Evolutionary conservation across 2,797 vertebrate species (phyloP), one percentile per base, ranked within the genome.

Genomic region (Mareca strepera): DNA sequence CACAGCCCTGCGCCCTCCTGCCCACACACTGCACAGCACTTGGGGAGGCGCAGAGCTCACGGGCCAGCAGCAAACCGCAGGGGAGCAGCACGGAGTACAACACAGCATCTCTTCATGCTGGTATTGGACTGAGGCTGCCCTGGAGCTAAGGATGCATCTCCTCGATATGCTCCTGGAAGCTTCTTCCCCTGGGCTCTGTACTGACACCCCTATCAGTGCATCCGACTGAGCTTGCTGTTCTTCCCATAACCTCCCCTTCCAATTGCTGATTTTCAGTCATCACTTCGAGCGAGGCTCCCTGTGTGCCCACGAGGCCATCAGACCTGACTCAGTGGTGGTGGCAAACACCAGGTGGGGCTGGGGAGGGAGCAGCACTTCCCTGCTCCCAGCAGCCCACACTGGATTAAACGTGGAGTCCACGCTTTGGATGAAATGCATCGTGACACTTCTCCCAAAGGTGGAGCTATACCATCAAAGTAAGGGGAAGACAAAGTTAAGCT

Each of bases 381-480:
- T 39, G 67, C 50, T 56, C 66, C 55, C 37, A 35, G 82, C 37
- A 90, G 76, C 64, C 16, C 41, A 15, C 7, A 3, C 23, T 50
- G 48, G 48, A 50, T 50, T 50, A 50, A 50, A 50, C 48, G 23
- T 25, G 23, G 48, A 90, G 73, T 62, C 14, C 39, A 15, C 7
- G 2, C 14, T 74, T 77, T 11, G 50, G 50, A 73, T 55, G 31
- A 73, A 91, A 84, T 0, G 17, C 80, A 79, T 26, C 41, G 12
- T 0, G 1, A 35, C 63, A 59, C 43, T 93, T 91, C 90, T 94
- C 95, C 92, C 70, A 29, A 95, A 95, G 94, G 86, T 92, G 93
- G 92, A 96, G 96, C 95, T 96, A 60, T 86, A 77, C 52, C 83
- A 84, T 86, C 74, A 84, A 4, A 22, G 1, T 56, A 69, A 69